phyloP scores from a whole-genome alignment of 2,888 invertebrate genomes.

The Stenolophus ochropezus region DNA sequence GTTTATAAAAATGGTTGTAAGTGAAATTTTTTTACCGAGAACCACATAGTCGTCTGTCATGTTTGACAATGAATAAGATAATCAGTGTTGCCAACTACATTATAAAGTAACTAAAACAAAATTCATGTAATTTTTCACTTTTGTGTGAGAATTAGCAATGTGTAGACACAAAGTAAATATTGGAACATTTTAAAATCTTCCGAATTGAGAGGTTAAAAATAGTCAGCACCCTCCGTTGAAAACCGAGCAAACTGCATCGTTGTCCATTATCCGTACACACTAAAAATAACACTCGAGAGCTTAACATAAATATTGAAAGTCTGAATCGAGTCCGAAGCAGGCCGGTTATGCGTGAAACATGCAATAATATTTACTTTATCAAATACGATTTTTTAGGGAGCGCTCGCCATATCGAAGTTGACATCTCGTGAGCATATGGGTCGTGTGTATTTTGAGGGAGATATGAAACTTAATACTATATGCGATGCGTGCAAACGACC shows the following conservation, averaged over 20 bases:
- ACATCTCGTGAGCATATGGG: conserved; percentile 43
- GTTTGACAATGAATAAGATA: too few species aligned
- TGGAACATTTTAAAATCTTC: too few species aligned
- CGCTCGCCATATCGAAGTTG: conserved; percentile 21
- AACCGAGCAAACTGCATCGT: not conserved
- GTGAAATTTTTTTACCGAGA: too few species aligned
- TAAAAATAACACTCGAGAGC: conserved; percentile 44
- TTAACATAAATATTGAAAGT: conserved; percentile 51
- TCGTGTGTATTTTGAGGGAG: conserved; percentile 44
- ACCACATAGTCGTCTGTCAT: too few species aligned
- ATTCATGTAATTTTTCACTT: too few species aligned
- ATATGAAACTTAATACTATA: conserved; percentile 42
- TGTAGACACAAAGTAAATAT: too few species aligned
- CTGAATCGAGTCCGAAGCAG: conserved; percentile 16
- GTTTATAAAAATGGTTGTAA: too few species aligned
- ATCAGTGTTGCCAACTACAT: too few species aligned
- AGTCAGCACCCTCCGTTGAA: not conserved
- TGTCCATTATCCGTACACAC: conserved; percentile 21
- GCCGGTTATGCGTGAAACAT: conserved; percentile 45
- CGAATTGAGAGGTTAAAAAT: too few species aligned
- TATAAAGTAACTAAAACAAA: too few species aligned
- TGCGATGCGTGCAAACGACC: conserved; percentile 18
- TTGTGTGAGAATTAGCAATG: too few species aligned
- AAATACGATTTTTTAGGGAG: conserved; percentile 52
- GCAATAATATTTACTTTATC: conserved; percentile 56